Percentiles rank a stretch among this genome's conserved stretches.
phyloP scores from a whole-genome alignment of 2,113 vertebrate genomes.

The Scatophagus argus region DNA sequence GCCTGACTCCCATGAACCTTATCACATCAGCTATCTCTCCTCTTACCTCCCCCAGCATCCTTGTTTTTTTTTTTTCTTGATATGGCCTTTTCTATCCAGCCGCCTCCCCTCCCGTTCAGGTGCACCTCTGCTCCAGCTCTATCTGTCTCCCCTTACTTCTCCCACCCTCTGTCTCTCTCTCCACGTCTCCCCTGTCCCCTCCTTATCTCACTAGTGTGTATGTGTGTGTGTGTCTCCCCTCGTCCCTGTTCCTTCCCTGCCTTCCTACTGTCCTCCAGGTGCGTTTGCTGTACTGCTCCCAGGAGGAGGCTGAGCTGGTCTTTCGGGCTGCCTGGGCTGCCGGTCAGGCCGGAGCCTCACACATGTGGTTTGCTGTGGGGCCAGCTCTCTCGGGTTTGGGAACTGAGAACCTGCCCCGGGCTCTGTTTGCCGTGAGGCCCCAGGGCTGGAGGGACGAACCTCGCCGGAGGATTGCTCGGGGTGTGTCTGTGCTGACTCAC shows the following conservation, averaged over 20 bases:
- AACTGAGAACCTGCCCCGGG: slow-evolving; percentile 87
- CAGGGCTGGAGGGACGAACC: slow-evolving; percentile 94
- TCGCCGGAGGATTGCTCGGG: slow-evolving; percentile 87
- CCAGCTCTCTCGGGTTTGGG: slow-evolving; percentile 89
- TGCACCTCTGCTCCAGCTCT: slow-evolving; percentile 61
- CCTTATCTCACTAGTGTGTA: slow-evolving; percentile 81
- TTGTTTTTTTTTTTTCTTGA: slow-evolving; percentile 61
- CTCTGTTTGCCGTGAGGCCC: slow-evolving; percentile 91
- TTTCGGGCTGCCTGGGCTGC: slow-evolving; percentile 91
- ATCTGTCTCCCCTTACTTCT: slow-evolving; percentile 61
- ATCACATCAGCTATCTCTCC: slow-evolving; percentile 63
- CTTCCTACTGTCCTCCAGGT: slow-evolving; percentile 82
- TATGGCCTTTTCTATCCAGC: slow-evolving; percentile 59
- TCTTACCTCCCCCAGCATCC: slow-evolving; percentile 48
- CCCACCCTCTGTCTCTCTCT: slow-evolving; percentile 72
- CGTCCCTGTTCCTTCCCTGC: slow-evolving; percentile 66
- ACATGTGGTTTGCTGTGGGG: slow-evolving; percentile 95
- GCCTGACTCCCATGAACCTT: slow-evolving; percentile 52
- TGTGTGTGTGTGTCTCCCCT: slow-evolving; percentile 76
- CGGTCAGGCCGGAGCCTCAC: slow-evolving; percentile 90
- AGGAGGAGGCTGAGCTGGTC: slow-evolving; percentile 92
- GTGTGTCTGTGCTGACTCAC: slow-evolving; percentile 93
- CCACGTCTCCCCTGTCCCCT: slow-evolving; percentile 74
- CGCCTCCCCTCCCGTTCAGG: slow-evolving; percentile 34
- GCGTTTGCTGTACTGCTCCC: slow-evolving; percentile 94